Conservation (phyloP, 2,113 vertebrate species). For the Junco hyemalis region DNA sequence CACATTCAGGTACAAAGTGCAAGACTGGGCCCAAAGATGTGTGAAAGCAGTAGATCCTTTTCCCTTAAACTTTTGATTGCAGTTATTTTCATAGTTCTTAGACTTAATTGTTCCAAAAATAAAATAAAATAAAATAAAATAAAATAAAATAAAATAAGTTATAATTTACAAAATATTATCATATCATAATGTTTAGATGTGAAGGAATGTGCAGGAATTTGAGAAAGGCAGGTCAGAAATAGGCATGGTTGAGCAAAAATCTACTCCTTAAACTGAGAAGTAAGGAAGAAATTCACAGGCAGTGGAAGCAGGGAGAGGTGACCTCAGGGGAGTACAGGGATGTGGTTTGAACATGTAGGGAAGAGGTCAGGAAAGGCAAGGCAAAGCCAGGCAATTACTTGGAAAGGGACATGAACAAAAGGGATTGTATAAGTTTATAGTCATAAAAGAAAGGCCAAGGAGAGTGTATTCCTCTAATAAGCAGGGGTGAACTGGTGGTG, state of each 20-base stretch:
- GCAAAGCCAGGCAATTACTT: neutral
- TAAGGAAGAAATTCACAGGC: neutral
- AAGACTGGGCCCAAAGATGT: neutral
- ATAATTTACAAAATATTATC: neutral
- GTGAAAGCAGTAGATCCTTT: neutral
- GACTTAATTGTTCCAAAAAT: neutral
- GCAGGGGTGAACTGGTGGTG: neutral
- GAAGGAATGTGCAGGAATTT: neutral
- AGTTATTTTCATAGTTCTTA: neutral
- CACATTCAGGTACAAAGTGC: neutral
- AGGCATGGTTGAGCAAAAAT: neutral
- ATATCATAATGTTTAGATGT: neutral
- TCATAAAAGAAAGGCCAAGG: neutral
- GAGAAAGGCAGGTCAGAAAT: neutral
- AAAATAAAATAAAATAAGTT: neutral
- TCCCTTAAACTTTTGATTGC: neutral
- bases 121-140: neutral
- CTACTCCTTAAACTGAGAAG: neutral
- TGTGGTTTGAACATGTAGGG: too few species aligned
- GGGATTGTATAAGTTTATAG: too few species aligned
- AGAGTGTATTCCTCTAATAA: too few species aligned
- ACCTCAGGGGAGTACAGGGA: fast-evolving
- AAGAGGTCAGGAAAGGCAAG: neutral
- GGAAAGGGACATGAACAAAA: neutral
- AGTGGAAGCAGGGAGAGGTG: neutral